Base-by-base conservation (phyloP, 2,888 invertebrate genomes). In the Tricholauxania praeusta region DNA sequence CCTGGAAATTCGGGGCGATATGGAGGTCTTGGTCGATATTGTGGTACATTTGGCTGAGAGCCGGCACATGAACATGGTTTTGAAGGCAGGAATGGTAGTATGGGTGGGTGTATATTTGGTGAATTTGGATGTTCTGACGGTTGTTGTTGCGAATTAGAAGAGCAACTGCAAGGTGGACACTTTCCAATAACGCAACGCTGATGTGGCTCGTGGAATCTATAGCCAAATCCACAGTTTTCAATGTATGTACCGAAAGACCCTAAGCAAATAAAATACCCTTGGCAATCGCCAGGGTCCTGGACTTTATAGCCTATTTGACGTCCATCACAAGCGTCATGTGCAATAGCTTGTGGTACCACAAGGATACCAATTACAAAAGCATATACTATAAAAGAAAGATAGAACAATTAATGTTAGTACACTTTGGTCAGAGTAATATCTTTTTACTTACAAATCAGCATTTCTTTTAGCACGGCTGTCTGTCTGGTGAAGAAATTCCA, bases 221-320 rank as follows among this genome's bases (percentile, higher is more conserved):
- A 75, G 1, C 72, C 77, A 1, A 19, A 51, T 19, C 72, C 76
- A 63, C 78, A 78, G 15, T 71, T 72, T 47, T 72, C 62, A 6
- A 32, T 67, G 47, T 72, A 75, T 70, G 76, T 60, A 0, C 77
- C 77, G 53, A 72, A 55, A 8, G 39, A 48, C 8, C 75, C 77
- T 12, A 78, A 57, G n/a, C 78, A 78, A 12, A 76, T 66, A 65
- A 75, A 77, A 22, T 76, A 78, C n/a, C 71, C 74, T 12, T 76
- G 78, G 53, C 76, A 75, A 68, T 78, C 77, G 17, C 71, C 65
- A 2, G 74, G 75, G 73, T 78, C 76, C 63, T 76, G 75, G 22
- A 73, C 55, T 65, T 75, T 78, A 68, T 74, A 76, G 0, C 77
- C 75, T 12, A 78, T 72, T 32, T 71, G 47, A 28, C 62, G 67